Percentiles rank a stretch among this genome's conserved stretches.
phyloP scores from a whole-genome alignment of 2,113 vertebrate species.

The Galeopterus variegatus region DNA sequence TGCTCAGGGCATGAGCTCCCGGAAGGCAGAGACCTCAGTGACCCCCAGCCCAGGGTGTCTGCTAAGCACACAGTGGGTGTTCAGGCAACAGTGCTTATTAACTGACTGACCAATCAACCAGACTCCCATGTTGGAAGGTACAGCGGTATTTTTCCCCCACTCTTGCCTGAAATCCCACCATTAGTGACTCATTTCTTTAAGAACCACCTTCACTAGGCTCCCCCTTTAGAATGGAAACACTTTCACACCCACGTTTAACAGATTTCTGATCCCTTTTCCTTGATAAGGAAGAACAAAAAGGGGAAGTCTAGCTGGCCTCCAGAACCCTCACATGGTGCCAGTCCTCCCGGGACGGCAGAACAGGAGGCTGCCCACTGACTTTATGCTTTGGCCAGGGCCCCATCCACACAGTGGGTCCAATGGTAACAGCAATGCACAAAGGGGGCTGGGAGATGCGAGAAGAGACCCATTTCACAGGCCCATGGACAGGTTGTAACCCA shows the following conservation, averaged over 20 bases:
- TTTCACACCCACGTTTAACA: not conserved
- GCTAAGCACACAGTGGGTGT: not conserved
- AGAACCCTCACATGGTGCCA: not conserved
- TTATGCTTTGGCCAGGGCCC: not conserved
- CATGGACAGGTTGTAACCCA: not conserved
- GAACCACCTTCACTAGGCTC: not conserved
- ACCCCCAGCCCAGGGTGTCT: not conserved
- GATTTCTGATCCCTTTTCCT: conserved; percentile 1
- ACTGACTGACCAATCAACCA: not conserved
- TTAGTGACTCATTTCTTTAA: conserved; percentile 9
- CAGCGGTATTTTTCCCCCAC: rapidly evolving
- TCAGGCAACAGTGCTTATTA: not conserved
- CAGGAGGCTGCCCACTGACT: no score
- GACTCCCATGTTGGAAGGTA: not conserved
- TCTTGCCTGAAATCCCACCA: not conserved
- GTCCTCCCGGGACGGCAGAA: not conserved
- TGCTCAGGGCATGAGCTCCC: not conserved
- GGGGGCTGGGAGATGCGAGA: not conserved
- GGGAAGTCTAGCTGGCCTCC: not conserved
- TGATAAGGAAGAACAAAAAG: conserved; percentile 58
- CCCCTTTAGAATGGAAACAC: conserved; percentile 2
- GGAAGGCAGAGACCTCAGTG: not conserved
- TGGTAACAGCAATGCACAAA: not conserved
- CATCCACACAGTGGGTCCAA: not conserved
- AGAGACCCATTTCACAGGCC: not conserved